These are phyloP conservation scores for Pangasius krempfi DNA, from an alignment of 2,797 vertebrate species.

Conservation along the genomic window DNA sequence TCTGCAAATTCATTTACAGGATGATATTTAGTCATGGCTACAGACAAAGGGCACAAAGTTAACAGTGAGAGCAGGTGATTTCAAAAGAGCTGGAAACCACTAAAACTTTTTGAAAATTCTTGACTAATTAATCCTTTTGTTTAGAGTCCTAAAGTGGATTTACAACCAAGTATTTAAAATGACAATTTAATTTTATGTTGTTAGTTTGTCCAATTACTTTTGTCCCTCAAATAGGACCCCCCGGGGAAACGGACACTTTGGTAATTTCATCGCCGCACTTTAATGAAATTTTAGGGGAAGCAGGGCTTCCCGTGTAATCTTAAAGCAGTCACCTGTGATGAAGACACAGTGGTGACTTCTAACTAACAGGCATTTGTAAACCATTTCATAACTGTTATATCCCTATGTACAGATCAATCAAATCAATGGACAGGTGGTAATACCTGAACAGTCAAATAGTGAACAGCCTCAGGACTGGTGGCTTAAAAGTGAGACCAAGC, in stretches of 20 bases:
- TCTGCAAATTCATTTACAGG: not conserved
- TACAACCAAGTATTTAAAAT: not conserved
- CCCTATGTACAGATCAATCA: not conserved
- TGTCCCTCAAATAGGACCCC: not conserved
- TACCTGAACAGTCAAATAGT: not conserved
- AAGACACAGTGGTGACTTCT: not conserved
- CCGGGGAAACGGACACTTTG: not conserved
- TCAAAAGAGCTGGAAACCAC: not conserved
- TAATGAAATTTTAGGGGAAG: not conserved
- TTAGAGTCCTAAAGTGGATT: not conserved
- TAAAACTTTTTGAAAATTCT: not conserved
- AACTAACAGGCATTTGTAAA: not conserved
- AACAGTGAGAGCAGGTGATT: not conserved
- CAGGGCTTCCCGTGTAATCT: not conserved
- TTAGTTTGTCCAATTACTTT: not conserved
- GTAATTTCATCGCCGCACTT: not conserved
- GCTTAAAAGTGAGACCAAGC: not conserved
- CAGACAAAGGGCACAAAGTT: not conserved
- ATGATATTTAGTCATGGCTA: not conserved
- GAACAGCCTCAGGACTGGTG: not conserved
- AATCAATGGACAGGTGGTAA: not conserved
- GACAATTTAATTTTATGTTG: not conserved
- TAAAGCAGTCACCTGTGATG: not conserved
- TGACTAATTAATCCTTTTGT: not conserved
- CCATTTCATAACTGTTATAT: not conserved